phyloP scores from a whole-genome alignment of 2,888 invertebrate genomes.

The Mesorhabditis belari region DNA sequence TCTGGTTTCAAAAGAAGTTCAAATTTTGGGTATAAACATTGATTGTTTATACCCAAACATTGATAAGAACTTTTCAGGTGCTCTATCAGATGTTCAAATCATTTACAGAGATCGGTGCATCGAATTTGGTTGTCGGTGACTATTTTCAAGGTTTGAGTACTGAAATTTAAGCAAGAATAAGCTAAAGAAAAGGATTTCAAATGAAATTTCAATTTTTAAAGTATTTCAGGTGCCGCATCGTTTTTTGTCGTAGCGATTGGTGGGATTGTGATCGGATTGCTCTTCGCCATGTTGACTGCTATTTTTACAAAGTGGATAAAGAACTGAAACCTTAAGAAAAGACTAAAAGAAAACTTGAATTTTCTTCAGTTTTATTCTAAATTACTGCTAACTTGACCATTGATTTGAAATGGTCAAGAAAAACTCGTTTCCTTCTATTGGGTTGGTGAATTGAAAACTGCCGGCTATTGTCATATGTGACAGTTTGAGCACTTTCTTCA shows the following conservation, averaged over 20 bases:
- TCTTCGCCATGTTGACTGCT: conserved; percentile 43
- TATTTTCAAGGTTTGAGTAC: neutral
- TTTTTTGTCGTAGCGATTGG: conserved; percentile 50
- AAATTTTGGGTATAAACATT: neutral
- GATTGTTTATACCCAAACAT: neutral
- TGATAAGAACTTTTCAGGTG: neutral
- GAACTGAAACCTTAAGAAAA: no score
- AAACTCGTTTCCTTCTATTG: no score
- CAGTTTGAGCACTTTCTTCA: no score
- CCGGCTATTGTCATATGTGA: no score
- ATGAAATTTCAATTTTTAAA: neutral
- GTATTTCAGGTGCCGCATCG: conserved; percentile 19
- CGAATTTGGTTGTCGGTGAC: neutral
- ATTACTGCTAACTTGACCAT: no score
- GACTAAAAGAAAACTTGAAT: no score
- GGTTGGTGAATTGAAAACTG: no score
- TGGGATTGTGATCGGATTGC: conserved; percentile 44
- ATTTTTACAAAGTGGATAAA: conserved; percentile 41
- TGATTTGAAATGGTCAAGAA: no score
- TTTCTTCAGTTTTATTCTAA: no score
- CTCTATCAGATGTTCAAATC: conserved; percentile 35
- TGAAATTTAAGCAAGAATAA: no score
- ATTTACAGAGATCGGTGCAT: conserved; percentile 27
- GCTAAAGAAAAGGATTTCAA: neutral
- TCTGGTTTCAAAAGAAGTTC: no score